Base-by-base conservation (phyloP, 2,797 vertebrate genomes). In the Geotrypetes seraphini region DNA sequence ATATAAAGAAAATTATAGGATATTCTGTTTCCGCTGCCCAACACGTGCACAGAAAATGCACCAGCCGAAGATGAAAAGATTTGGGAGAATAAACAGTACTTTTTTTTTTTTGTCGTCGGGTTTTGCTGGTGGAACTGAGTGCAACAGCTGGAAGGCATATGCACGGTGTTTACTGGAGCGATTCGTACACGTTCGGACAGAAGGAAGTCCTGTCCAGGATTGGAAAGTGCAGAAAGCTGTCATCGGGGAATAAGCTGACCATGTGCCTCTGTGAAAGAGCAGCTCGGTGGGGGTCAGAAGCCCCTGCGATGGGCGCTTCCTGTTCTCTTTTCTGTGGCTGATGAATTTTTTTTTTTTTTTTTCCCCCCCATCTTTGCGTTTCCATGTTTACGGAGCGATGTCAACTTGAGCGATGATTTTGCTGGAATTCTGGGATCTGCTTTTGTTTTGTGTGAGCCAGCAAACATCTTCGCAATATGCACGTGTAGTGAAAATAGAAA, bases 161-260 rank as follows among this genome's bases (percentile, higher is more conserved):
- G 81, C 69, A 60, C 69, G 63, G 68, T 66, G 65, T 79, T 68
- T 71, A 63, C 65, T 64, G 62, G 66, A 68, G 40, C 33, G 11
- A 69, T 62, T 60, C 71, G 61, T 68, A 73, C 68, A 63, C 63
- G 70, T 68, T 74, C 75, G 69, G 71, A 74, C 75, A 78, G 71
- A 70, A 81, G 79, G 83, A 84, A 84, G 81, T 75, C 76, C 78
- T 81, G 73, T 75, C 66, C 27, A 15, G 66, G 19, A 31, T 59
- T 69, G 67, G 63, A 69, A 68, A 70, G 66, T 28, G 16, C 49
- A 31, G 37, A 49, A 54, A 52, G 30, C 48, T 39, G 66, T 69
- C 78, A 47, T 68, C 34, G 35, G 78, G 75, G 69, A 78, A 53
- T 60, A 53, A 42, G 33, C 56, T 39, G 61, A 63, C 63, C 64